Base-by-base conservation (phyloP, 2,113 vertebrate genomes). In the Oceanites oceanicus region DNA sequence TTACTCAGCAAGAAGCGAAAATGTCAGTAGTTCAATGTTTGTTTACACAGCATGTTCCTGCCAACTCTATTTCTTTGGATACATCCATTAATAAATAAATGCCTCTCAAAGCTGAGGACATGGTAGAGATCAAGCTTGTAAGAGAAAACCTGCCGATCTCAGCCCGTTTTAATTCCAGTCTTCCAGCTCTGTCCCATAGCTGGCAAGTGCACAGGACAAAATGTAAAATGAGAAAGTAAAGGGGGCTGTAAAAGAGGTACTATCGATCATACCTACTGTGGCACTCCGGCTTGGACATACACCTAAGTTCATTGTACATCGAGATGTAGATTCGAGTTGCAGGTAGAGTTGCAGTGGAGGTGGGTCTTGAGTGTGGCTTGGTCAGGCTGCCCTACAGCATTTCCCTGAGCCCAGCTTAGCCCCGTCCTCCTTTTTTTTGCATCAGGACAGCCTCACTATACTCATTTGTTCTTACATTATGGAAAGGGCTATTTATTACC, bases 401-500 rank as follows among this genome's bases (percentile, higher is more conserved):
- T 92, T 79, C 47, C 40, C 42, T 56, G 42, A 91, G 50, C 76
- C 63, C 79, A 47, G 81, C 65, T 45, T 47, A 52, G 56, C 63
- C 52, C 53, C 15, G 75, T 40, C 67, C 84, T 90, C 72, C 94
- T 87, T 22, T 77, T 73, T 65, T 88, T 94, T 62, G 78, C 85
- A 85, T 95, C 94, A 86, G 81, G 91, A 79, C 91, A 94, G 36
- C 85, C 86, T 96, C 90, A 38, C 92, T 94, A 11, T 32, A 20
- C 17, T 96, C 49, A 85, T 95, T 97, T 97, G 92, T 97, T 95
- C 96, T 94, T 96, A 77, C 86, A 77, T 95, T 94, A 96, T 0
- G 83, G 97, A 97, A 96, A 94, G 76, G 86, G 47, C 96, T 98
- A 94, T 98, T 98, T 98, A 97, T 98, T 98, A 86, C 95, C 87